Evolutionary conservation across 2,113 vertebrate species (phyloP).

Genomic region (rabbit (Oryctolagus cuniculus)): mOryCun1.1 NC_091433.1:135235501-135236000

Average conservation of each 20-base stretch:
- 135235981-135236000: slow-evolving; percentile 49
- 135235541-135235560: slow-evolving; percentile 96
- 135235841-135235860: slow-evolving; percentile 93
- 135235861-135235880: slow-evolving; percentile 87
- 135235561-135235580: slow-evolving; percentile 92
- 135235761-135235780: slow-evolving; percentile 72
- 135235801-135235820: slow-evolving; percentile 93
- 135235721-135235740: slow-evolving; percentile 65
- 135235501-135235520: slow-evolving; percentile 85
- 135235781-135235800: slow-evolving; percentile 88
- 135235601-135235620: slow-evolving; percentile 75
- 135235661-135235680: slow-evolving; percentile 63
- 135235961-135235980: not conserved
- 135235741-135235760: slow-evolving; percentile 70
- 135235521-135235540: slow-evolving; percentile 89
- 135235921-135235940: slow-evolving; percentile 33
- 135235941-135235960: slow-evolving; percentile 35
- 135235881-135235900: slow-evolving; percentile 67
- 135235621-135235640: slow-evolving; percentile 59
- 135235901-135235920: slow-evolving; percentile 36
- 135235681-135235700: slow-evolving; percentile 57
- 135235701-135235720: slow-evolving; percentile 53
- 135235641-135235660: slow-evolving; percentile 77
- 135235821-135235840: slow-evolving; percentile 95
- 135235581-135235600: slow-evolving; percentile 84